Evolutionary conservation across 1,140 invertebrate genomes (phyloP), one percentile per base, ranked within the genome.

Genomic region (Atta colombica): DNA sequence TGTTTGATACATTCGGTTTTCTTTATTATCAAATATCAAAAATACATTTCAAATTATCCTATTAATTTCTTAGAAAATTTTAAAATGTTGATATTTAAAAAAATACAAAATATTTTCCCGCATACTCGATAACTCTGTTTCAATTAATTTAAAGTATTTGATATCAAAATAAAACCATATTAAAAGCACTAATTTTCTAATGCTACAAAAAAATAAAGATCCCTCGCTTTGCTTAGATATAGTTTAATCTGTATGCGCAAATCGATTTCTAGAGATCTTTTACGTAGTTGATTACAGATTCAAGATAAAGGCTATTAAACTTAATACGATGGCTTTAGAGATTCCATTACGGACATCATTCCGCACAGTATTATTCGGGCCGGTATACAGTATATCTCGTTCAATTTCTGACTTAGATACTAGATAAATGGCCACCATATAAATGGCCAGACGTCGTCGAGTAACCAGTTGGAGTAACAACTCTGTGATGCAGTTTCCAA

Each of bases 351-450:
- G 45, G 39, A 28, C 77, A 6, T 78, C 61, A 66, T 65, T 66
- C 45, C 25, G 61, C 45, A 16, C 77, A 45, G 45, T 49, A 78
- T 78, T 78, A 78, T 66, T 78, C 77, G 35, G 25, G 10, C 39
- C 4, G 60, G 58, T 63, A n/a, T 21, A 72, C 49, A 16, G 35
- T 63, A 28, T 63, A 77, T 77, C 58, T 77, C 60, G 60, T 65
- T 77, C 75, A 77, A 65, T 77, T 78, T 25, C 66, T 78, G 77
- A 66, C 45, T 78, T 78, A 78, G 77, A 25, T 66, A 49, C 61
- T 58, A 78, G 60, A 78, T 66, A 78, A 78, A 78, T 78, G 75
- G 58, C 58, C 39, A 28, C 58, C 21, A 63, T 77, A 77, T 77
- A 77, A 77, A 77, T 61, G 75, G 39, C 75, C 55, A 63, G 51